Evolutionary conservation across 2,113 vertebrate species (phyloP).

Genomic region (Apodemus sylvaticus): DNA sequence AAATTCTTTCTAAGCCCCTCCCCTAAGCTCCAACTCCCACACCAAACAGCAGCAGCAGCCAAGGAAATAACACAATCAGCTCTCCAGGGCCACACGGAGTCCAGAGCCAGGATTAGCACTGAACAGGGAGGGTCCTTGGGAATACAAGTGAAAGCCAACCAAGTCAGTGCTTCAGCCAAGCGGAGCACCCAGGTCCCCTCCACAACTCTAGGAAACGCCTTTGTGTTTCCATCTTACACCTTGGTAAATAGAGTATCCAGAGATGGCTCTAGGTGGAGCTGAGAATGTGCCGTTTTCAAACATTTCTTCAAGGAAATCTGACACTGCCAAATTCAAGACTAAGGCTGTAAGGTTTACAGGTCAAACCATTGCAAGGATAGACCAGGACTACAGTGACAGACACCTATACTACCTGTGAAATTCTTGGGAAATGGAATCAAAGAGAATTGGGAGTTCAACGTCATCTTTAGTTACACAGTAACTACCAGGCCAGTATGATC

Average conservation of each 20-base stretch:
- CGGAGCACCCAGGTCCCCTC: neutral
- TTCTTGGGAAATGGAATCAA: neutral
- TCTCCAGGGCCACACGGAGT: neutral
- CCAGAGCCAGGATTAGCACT: neutral
- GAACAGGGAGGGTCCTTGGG: neutral
- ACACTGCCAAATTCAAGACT: neutral
- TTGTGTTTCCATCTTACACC: neutral
- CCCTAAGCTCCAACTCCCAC: neutral
- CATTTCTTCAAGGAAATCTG: neutral
- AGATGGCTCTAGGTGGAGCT: accelerated
- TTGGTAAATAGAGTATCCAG: neutral
- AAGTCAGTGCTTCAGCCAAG: no score
- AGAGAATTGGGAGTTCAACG: neutral
- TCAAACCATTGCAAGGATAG: neutral
- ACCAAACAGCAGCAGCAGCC: accelerated
- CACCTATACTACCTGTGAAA: neutral
- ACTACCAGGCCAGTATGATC: neutral
- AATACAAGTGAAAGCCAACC: no score
- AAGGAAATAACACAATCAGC: neutral
- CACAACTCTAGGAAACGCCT: neutral
- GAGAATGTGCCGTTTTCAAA: accelerated
- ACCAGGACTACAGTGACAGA: neutral
- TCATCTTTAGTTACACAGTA: neutral
- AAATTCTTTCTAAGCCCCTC: neutral
- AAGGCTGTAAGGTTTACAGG: neutral